Evolutionary conservation across 2,797 vertebrate species (phyloP).

Genomic region (Ara ararauna): DNA sequence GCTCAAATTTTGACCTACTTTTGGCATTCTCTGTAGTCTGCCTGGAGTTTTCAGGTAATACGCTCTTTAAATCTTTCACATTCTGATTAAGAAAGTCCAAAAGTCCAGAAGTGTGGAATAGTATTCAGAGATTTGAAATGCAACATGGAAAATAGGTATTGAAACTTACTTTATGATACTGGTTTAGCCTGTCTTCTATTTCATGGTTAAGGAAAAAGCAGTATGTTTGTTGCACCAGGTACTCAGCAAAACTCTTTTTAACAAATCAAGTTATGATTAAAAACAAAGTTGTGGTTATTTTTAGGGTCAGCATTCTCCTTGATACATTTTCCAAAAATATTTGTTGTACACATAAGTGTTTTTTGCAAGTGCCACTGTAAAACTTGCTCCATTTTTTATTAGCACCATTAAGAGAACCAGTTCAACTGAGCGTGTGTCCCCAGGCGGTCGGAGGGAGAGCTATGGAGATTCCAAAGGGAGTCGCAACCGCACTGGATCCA

Average conservation of each 20-base stretch:
- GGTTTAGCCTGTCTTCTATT: not conserved
- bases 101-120: not conserved
- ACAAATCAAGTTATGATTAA: not conserved
- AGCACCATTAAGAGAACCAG: slow-evolving; percentile 94
- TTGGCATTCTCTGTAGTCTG: not conserved
- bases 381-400: slow-evolving; percentile 7
- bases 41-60: not conserved
- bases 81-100: not conserved
- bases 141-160: not conserved
- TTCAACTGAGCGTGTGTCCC: slow-evolving; percentile 92
- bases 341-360: not conserved
- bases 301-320: not conserved
- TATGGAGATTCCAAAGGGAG: slow-evolving; percentile 88
- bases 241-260: not conserved
- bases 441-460: slow-evolving; percentile 89
- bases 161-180: not conserved
- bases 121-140: not conserved
- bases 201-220: not conserved
- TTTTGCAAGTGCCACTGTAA: slow-evolving; percentile 25
- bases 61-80: not conserved
- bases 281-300: not conserved
- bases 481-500: slow-evolving; percentile 91
- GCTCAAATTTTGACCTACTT: not conserved
- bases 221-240: not conserved
- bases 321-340: not conserved